Evolutionary conservation across 2,797 vertebrate genomes (phyloP).

Genomic region (Lutjanus argentimaculatus): DNA sequence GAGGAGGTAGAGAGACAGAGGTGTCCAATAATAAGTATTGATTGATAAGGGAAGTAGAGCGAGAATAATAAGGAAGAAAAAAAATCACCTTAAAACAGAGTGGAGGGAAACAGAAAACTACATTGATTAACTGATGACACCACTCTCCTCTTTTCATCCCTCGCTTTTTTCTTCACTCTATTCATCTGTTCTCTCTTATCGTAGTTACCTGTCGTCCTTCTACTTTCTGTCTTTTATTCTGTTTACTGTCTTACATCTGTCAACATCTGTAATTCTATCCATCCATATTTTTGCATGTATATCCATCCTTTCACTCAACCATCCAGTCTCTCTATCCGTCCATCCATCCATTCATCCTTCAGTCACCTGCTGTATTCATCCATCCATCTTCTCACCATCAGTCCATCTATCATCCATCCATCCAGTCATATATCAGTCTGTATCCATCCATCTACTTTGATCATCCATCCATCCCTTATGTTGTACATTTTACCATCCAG

Average conservation of each 20-base stretch:
- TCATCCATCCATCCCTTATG: not conserved
- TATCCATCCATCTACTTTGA: not conserved
- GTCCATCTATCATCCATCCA: no score
- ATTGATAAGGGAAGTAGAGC: slow-evolving; percentile 81
- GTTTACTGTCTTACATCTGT: not conserved
- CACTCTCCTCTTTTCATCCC: slow-evolving; percentile 55
- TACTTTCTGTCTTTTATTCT: not conserved
- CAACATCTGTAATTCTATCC: not conserved
- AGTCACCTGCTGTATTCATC: no score
- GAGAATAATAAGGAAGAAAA: slow-evolving; percentile 66
- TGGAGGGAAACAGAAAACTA: slow-evolving; percentile 62
- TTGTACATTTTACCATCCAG: not conserved
- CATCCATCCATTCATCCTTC: no score
- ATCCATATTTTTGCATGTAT: not conserved
- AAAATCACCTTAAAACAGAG: slow-evolving; percentile 63
- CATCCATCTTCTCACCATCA: no score
- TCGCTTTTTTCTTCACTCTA: slow-evolving; percentile 2
- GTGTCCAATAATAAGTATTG: slow-evolving; percentile 75
- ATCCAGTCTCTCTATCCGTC: not conserved
- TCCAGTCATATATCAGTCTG: not conserved
- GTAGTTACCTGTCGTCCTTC: slow-evolving; percentile 7
- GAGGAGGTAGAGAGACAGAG: slow-evolving; percentile 44
- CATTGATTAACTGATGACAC: slow-evolving; percentile 72
- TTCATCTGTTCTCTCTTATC: slow-evolving; percentile 24
- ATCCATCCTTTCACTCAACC: not conserved